Percentiles rank a stretch among this genome's conserved stretches.
Evolutionary conservation across 1,140 invertebrate genomes (phyloP).

Genomic region (Drosophila suzukii): DNA sequence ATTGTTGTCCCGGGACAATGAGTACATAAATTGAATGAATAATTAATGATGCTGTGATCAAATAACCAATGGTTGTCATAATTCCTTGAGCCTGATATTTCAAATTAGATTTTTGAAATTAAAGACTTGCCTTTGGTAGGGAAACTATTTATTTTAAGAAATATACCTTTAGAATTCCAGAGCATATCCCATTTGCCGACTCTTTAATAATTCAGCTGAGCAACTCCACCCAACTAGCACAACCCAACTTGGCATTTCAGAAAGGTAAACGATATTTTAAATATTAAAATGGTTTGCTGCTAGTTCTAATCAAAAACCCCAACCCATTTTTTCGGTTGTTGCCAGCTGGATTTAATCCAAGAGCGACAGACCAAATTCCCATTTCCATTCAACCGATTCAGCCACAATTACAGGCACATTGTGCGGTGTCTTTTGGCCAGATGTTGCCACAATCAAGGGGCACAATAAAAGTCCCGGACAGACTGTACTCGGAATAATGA

Average conservation of each 20-base stretch:
- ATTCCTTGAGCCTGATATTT: background rate
- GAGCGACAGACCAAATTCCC: slow-evolving; percentile 22
- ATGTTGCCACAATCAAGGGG: slow-evolving; percentile 40
- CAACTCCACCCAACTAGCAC: background rate
- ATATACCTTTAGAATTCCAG: background rate
- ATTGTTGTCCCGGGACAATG: slow-evolving; percentile 16
- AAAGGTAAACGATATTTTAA: slow-evolving; percentile 48
- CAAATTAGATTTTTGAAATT: background rate
- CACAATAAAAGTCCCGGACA: slow-evolving; percentile 34
- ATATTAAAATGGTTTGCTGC: slow-evolving; percentile 48
- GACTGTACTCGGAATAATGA: slow-evolving; percentile 46
- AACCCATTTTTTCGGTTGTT: slow-evolving; percentile 5
- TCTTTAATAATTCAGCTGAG: slow-evolving; percentile 9
- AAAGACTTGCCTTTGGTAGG: background rate
- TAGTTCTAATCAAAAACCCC: slow-evolving; percentile 18
- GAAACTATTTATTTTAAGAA: background rate
- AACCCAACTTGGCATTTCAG: background rate
- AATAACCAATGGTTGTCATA: slow-evolving; percentile 8
- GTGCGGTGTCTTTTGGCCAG: slow-evolving; percentile 36
- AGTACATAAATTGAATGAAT: slow-evolving; percentile 39
- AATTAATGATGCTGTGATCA: slow-evolving; percentile 23
- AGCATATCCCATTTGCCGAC: background rate
- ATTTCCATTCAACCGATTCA: slow-evolving; percentile 35
- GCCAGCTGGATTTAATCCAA: slow-evolving; percentile 44
- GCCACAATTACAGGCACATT: slow-evolving; percentile 49